Evolutionary conservation across 2,113 vertebrate species (phyloP).

Genomic region (Epinephelus cyanopodus): DNA sequence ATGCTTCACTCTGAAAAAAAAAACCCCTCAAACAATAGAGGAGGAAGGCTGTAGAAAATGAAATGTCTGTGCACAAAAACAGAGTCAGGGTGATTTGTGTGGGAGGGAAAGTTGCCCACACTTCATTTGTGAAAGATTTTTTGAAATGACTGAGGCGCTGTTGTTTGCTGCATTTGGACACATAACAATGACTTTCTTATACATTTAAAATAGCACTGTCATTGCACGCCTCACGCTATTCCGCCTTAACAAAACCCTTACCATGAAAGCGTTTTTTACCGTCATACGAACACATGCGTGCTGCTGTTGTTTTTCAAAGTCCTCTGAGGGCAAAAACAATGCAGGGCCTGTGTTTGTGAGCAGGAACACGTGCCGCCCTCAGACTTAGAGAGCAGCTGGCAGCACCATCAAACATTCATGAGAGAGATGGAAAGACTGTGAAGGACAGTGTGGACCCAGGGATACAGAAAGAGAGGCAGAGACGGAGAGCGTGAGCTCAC

Average conservation of each 20-base stretch:
- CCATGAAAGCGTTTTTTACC: conserved; percentile 3
- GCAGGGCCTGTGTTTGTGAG: conserved; percentile 46
- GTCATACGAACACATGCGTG: background rate
- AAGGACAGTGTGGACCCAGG: conserved; percentile 66
- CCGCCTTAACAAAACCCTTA: background rate
- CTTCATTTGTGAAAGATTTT: conserved; percentile 59
- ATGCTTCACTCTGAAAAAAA: conserved; percentile 20
- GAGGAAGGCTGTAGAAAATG: conserved; percentile 26
- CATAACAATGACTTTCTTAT: conserved; percentile 38
- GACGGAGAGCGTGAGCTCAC: conserved; percentile 11
- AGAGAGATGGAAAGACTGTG: conserved; percentile 65
- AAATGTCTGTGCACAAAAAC: conserved; percentile 47
- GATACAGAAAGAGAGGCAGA: conserved; percentile 40
- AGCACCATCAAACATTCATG: conserved; percentile 80
- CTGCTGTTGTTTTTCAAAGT: conserved; percentile 22
- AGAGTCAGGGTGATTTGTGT: conserved; percentile 50
- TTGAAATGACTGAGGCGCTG: conserved; percentile 37
- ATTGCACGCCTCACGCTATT: background rate
- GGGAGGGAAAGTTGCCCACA: conserved; percentile 61
- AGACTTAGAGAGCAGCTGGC: conserved; percentile 73
- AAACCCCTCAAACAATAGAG: conserved; percentile 13
- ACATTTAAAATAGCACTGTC: conserved; percentile 48
- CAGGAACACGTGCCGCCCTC: conserved; percentile 61
- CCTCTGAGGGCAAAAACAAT: conserved; percentile 46
- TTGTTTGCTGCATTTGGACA: conserved; percentile 31